These are phyloP conservation scores for Gasterosteus aculeatus DNA, from an alignment of 2,113 vertebrate species.

Conservation along the genomic window DNA sequence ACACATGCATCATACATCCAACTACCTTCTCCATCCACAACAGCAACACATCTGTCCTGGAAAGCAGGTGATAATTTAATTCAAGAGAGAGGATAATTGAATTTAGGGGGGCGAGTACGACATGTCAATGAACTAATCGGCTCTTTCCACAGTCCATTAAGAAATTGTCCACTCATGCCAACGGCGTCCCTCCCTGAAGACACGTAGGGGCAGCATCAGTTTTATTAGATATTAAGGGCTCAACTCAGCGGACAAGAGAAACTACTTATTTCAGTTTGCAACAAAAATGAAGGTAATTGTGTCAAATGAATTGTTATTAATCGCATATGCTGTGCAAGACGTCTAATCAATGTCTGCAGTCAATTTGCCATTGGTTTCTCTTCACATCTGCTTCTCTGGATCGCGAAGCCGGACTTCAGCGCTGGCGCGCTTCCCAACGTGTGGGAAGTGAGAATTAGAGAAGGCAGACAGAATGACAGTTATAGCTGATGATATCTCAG, in stretches of 20 bases:
- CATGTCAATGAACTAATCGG: slow-evolving; percentile 76
- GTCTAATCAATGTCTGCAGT: slow-evolving; percentile 24
- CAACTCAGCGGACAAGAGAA: slow-evolving; percentile 1
- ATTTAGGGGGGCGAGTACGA: slow-evolving; percentile 66
- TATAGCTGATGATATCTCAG: slow-evolving; percentile 43
- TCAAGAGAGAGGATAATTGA: slow-evolving; percentile 66
- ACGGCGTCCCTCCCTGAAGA: slow-evolving; percentile 49
- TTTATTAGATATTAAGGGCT: slow-evolving; percentile 40
- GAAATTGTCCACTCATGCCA: slow-evolving; percentile 65
- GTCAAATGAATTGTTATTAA: slow-evolving; percentile 31
- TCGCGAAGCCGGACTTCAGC: slow-evolving; percentile 4
- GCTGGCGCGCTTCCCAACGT: slow-evolving; percentile 37
- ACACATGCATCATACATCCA: slow-evolving; percentile 1
- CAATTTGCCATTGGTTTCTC: slow-evolving; percentile 12
- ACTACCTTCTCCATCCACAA: slow-evolving; percentile 24
- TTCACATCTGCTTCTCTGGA: slow-evolving; percentile 17
- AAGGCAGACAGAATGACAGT: slow-evolving; percentile 39
- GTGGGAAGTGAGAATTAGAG: slow-evolving; percentile 50
- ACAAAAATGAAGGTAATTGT: background rate
- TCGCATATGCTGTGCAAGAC: slow-evolving; percentile 10
- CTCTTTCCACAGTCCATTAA: slow-evolving; percentile 73
- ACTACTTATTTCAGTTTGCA: background rate
- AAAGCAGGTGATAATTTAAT: slow-evolving; percentile 68
- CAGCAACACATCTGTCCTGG: slow-evolving; percentile 55
- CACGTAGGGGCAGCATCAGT: slow-evolving; percentile 23